Evolutionary conservation across 2,113 vertebrate genomes (phyloP).

Genomic region (Isichthys henryi): DNA sequence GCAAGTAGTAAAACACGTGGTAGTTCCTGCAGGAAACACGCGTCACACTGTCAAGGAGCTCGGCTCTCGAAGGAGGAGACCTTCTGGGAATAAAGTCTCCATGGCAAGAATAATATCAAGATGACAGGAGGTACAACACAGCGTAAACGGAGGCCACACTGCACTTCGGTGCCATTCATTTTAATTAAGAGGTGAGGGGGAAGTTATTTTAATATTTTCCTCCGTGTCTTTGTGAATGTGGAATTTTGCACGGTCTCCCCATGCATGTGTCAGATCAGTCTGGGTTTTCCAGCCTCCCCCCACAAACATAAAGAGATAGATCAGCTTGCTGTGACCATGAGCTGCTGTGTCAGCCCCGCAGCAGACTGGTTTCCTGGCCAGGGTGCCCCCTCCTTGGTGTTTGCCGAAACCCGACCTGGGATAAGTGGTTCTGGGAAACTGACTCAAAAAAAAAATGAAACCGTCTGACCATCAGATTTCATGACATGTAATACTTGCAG

Average conservation of each 20-base stretch:
- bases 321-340: background rate
- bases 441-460: background rate
- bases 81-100: background rate
- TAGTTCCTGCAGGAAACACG: constrained; percentile 75
- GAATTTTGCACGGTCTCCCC: background rate
- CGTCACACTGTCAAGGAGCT: background rate
- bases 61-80: background rate
- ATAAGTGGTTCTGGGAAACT: background rate
- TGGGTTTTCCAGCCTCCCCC: background rate
- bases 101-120: background rate
- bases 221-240: background rate
- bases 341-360: background rate
- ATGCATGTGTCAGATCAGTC: background rate
- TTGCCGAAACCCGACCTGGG: background rate
- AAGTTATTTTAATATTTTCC: background rate
- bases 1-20: constrained; percentile 98
- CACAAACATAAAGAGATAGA: background rate
- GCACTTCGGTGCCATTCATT: background rate
- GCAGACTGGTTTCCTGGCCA: background rate
- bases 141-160: background rate
- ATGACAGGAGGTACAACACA: background rate
- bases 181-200: background rate
- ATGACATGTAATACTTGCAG: background rate
- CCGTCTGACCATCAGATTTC: background rate
- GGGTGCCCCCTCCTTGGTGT: background rate